Conservation (phyloP, 2,113 vertebrate genomes). For the Microtus richardsoni region DNA sequence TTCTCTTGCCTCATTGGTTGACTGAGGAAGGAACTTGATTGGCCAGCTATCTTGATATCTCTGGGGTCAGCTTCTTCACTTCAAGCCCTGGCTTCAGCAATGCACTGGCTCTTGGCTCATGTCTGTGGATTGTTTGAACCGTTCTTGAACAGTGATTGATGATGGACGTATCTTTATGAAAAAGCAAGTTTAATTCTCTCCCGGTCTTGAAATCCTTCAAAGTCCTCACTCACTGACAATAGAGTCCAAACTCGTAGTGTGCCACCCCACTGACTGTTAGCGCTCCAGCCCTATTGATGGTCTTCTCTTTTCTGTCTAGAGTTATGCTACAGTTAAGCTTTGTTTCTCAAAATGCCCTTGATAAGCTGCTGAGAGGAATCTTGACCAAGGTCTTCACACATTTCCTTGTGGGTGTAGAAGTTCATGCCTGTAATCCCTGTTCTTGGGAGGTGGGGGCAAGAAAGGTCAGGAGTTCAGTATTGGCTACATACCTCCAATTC, state of each 20-base stretch:
- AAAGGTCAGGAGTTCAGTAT: background rate
- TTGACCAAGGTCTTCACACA: background rate
- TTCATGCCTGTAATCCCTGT: background rate
- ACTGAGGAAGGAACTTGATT: background rate
- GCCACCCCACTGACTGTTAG: background rate
- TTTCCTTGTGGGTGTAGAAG: background rate
- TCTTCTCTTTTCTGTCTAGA: background rate
- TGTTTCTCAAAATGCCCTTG: constrained; percentile 8
- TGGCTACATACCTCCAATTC: too few relatives aligned
- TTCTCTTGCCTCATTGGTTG: background rate
- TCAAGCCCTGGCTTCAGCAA: background rate
- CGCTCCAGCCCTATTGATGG: background rate
- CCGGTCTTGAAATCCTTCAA: constrained; percentile 43
- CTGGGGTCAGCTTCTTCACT: background rate
- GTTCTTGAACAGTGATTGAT: background rate
- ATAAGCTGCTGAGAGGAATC: background rate
- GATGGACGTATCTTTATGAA: background rate
- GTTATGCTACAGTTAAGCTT: background rate
- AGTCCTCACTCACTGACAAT: constrained; percentile 22
- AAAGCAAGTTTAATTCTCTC: constrained; percentile 42
- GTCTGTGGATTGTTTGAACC: background rate
- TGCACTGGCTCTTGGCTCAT: background rate
- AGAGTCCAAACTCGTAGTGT: background rate
- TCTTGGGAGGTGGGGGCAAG: background rate
- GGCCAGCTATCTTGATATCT: background rate